Evolutionary conservation across 2,113 vertebrate species (phyloP).

Genomic region (Nestor notabilis): DNA sequence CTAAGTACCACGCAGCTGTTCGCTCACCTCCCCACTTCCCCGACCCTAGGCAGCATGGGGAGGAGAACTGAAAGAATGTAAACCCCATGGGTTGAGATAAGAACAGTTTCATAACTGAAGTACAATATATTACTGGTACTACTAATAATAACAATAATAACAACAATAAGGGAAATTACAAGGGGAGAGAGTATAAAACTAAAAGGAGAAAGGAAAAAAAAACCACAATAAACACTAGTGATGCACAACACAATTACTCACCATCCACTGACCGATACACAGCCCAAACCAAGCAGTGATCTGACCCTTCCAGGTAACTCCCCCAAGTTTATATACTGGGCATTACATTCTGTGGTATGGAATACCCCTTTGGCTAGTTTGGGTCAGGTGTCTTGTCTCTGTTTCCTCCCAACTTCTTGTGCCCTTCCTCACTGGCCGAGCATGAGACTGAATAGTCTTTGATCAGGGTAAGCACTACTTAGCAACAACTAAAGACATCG

Average conservation of each 20-base stretch:
- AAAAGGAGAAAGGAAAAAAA: background rate
- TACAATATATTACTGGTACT: background rate
- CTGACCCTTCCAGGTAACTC: background rate
- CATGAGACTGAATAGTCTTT: background rate
- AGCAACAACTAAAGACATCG: background rate
- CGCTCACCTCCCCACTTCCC: background rate
- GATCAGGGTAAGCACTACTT: background rate
- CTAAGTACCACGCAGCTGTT: background rate
- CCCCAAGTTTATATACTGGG: background rate
- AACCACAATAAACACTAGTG: background rate
- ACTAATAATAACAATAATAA: accelerated
- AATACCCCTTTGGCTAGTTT: background rate
- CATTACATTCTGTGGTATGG: background rate
- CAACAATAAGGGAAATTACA: background rate
- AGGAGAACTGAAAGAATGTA: background rate
- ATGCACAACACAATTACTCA: background rate
- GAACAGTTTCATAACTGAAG: background rate
- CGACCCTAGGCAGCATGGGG: background rate
- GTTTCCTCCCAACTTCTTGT: background rate
- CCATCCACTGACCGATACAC: background rate
- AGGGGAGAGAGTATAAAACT: background rate
- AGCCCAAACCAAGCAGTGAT: background rate
- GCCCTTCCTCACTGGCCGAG: background rate
- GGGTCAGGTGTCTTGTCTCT: background rate
- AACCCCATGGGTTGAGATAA: background rate